Percentiles rank a stretch among this genome's conserved stretches.
Evolutionary conservation across 2,797 vertebrate genomes (phyloP).

Genomic region (Cossypha dichroa): DNA sequence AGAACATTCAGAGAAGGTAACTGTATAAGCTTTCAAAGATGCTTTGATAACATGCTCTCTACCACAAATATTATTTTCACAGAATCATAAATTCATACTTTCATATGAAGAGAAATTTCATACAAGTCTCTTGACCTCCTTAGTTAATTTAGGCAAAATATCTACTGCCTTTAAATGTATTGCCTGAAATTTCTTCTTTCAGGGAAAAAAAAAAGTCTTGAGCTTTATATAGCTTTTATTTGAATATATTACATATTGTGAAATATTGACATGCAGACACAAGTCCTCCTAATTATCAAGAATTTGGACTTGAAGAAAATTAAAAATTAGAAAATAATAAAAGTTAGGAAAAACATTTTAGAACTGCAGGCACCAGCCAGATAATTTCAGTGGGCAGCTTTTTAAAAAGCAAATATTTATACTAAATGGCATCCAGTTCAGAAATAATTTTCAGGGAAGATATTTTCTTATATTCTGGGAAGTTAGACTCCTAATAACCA

Average conservation of each 20-base stretch:
- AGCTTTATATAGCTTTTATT: background rate
- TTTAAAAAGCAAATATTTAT: background rate
- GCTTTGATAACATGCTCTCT: background rate
- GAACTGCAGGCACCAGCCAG: background rate
- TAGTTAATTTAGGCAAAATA: slow-evolving; percentile 1
- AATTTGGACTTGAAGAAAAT: background rate
- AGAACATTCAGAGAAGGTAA: slow-evolving; percentile 50
- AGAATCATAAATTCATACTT: slow-evolving; percentile 23
- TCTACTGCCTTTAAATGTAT: background rate
- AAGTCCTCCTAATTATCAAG: background rate
- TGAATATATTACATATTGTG: background rate
- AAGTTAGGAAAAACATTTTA: background rate
- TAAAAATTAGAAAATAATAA: background rate
- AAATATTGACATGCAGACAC: background rate
- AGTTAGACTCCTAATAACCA: slow-evolving; percentile 31
- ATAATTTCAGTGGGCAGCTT: background rate
- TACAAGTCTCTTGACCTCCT: background rate
- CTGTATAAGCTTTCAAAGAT: slow-evolving; percentile 6
- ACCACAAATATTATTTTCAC: slow-evolving; percentile 19
- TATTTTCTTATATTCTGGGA: slow-evolving; percentile 38
- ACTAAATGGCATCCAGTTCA: background rate
- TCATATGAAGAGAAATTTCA: background rate
- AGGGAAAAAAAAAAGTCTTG: accelerated
- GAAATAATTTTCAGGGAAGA: slow-evolving; percentile 35
- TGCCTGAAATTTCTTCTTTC: background rate